Base-by-base conservation (phyloP, 2,113 vertebrate species). In the Hippocampus abdominalis region DNA sequence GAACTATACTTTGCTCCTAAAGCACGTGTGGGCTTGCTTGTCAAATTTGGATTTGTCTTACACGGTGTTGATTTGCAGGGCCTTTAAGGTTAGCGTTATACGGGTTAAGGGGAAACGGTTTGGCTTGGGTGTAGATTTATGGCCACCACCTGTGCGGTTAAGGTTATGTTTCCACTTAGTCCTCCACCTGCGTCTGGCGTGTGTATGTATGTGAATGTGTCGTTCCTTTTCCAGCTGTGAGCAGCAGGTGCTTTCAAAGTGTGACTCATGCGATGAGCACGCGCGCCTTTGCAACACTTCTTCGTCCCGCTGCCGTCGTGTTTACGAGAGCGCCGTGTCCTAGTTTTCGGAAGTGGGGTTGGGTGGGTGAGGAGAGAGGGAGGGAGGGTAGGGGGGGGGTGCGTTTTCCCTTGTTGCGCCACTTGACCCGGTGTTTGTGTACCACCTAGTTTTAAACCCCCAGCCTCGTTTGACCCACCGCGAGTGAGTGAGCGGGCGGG, bases 231-330 rank as follows among this genome's bases (percentile, higher is more conserved):
- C 57, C 57, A 60, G 57, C 57, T 60, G 57, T 32, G 15, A 32
- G 13, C 27, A 60, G 57, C 57, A 60, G 57, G 57, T 60, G 57
- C 18, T 60, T 60, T 60, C 27, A 27, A 60, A 60, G 27, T 36
- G 27, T 60, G 57, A 60, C 57, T 60, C 57, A 60, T 60, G 16
- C 27, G 15, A 60, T 32, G 27, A 60, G 32, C 32, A 60, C 54
- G 54, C 23, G 54, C 54, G 23, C 23, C 54, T 12, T 56, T 56
- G 23, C 54, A 27, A 25, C 54, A 57, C 57, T 60, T 32, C 27
- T 29, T 16, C 15, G 0, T 29, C 13, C 3, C 23, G 12, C 27
- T 8, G 15, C 15, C 57, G 6, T 48, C 46, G 18, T 60, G 57
- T 60, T 60, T 60, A 60, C 25, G 13, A 32, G 57, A 18, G 54